Evolutionary conservation across 1,140 invertebrate species (phyloP).

Genomic region (Ceratoteleas bidentatus): DNA sequence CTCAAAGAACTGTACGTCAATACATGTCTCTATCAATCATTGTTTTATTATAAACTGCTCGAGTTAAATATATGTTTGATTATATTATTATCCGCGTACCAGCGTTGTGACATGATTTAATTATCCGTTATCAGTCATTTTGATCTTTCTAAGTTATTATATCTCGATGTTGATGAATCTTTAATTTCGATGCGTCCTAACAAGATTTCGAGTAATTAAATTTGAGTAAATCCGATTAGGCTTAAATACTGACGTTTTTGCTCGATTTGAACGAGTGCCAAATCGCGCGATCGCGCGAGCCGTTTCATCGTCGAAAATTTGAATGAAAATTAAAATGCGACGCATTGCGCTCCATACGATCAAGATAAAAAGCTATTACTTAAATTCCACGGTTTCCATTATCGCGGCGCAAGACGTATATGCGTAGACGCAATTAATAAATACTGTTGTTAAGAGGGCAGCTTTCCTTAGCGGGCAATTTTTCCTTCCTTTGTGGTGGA

Average conservation of each 20-base stretch:
- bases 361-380: constrained; percentile 14
- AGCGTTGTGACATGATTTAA: too few relatives aligned
- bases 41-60: too few relatives aligned
- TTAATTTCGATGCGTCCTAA: constrained; percentile 28
- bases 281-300: constrained; percentile 8
- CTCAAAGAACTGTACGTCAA: too few relatives aligned
- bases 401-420: background rate
- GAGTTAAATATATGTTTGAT: too few relatives aligned
- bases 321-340: constrained; percentile 38
- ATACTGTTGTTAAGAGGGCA: constrained; percentile 34
- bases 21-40: too few relatives aligned
- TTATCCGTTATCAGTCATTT: background rate
- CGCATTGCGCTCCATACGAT: background rate
- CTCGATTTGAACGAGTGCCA: constrained; percentile 49
- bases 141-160: constrained; percentile 9
- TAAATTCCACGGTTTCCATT: background rate
- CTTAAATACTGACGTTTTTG: constrained; percentile 33
- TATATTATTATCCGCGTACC: too few relatives aligned
- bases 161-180: constrained; percentile 20
- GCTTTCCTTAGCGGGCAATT: constrained; percentile 27
- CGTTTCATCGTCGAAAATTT: constrained; percentile 7
- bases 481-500: constrained; percentile 46
- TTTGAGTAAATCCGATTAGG: constrained; percentile 45
- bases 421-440: constrained; percentile 20
- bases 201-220: constrained; percentile 39